Percentiles rank a stretch among this genome's conserved stretches.
Evolutionary conservation across 2,797 vertebrate species (phyloP).

Genomic region (Euthynnus affinis): DNA sequence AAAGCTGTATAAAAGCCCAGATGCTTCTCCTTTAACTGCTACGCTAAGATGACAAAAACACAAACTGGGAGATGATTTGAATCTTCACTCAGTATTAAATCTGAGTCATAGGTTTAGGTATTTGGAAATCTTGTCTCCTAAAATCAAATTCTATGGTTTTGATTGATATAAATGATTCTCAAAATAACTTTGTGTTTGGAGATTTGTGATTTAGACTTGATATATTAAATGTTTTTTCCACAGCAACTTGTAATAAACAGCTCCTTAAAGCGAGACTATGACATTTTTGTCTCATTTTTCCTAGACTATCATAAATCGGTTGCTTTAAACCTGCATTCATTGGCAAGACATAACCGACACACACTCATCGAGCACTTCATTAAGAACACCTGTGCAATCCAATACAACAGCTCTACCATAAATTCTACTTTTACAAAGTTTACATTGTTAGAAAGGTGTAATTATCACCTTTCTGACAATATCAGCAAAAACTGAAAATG

Average conservation of each 20-base stretch:
- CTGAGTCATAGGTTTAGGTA: not conserved
- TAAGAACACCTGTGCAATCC: too few species aligned
- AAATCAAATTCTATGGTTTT: conserved; percentile 1
- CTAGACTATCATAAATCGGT: not conserved
- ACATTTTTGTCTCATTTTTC: not conserved
- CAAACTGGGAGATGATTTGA: conserved; percentile 3
- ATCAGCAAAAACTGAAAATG: too few species aligned
- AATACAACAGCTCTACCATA: too few species aligned
- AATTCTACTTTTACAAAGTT: too few species aligned
- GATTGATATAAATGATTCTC: not conserved
- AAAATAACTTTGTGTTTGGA: not conserved
- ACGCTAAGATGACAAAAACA: not conserved
- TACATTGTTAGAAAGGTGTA: too few species aligned
- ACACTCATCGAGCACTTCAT: too few species aligned
- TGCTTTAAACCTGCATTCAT: not conserved
- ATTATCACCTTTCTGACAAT: too few species aligned
- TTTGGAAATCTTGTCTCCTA: not conserved
- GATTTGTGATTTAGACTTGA: not conserved
- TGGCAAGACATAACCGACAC: too few species aligned
- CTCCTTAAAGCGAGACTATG: not conserved
- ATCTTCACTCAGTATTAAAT: conserved; percentile 2
- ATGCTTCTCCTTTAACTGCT: not conserved
- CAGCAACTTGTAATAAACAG: not conserved
- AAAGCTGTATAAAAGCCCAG: not conserved
- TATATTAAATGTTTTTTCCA: not conserved